Evolutionary conservation across 2,113 vertebrate species (phyloP).

Genomic region (Gambusia holbrooki): DNA sequence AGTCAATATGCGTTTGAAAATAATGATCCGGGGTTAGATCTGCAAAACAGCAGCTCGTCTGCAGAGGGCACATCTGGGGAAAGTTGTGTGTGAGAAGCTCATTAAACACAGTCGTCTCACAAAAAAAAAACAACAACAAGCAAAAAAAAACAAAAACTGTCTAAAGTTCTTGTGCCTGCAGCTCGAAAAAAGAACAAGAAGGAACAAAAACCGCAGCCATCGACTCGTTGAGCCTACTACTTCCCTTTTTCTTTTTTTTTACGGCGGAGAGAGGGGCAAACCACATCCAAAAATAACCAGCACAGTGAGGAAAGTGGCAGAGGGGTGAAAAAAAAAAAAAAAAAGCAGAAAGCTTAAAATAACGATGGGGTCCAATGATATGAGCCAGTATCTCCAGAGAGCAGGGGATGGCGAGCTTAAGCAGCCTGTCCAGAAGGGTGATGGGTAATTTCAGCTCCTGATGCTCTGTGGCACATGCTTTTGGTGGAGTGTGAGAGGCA

Average conservation of each 20-base stretch:
- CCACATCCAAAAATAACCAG: slow-evolving; percentile 32
- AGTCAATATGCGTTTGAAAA: slow-evolving; percentile 17
- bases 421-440: slow-evolving; percentile 63
- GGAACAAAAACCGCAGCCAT: slow-evolving; percentile 51
- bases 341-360: slow-evolving; percentile 50
- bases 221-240: slow-evolving; percentile 14
- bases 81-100: slow-evolving; percentile 58
- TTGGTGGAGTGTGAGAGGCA: slow-evolving; percentile 50
- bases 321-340: neutral
- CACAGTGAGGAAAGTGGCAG: slow-evolving; percentile 32
- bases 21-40: slow-evolving; percentile 14
- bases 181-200: slow-evolving; percentile 37
- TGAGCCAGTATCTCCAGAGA: slow-evolving; percentile 54
- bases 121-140: too few species aligned
- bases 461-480: slow-evolving; percentile 80
- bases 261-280: neutral
- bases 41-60: slow-evolving; percentile 22
- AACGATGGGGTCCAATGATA: slow-evolving; percentile 56
- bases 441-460: slow-evolving; percentile 68
- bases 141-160: slow-evolving; percentile 51
- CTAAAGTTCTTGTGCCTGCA: slow-evolving; percentile 35
- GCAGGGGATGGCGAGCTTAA: slow-evolving; percentile 57
- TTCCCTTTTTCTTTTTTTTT: neutral
- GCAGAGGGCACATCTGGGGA: slow-evolving; percentile 42
- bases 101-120: slow-evolving; percentile 33